Evolutionary conservation across 2,797 vertebrate species (phyloP).

Genomic region (Clarias laeviceps): DNA sequence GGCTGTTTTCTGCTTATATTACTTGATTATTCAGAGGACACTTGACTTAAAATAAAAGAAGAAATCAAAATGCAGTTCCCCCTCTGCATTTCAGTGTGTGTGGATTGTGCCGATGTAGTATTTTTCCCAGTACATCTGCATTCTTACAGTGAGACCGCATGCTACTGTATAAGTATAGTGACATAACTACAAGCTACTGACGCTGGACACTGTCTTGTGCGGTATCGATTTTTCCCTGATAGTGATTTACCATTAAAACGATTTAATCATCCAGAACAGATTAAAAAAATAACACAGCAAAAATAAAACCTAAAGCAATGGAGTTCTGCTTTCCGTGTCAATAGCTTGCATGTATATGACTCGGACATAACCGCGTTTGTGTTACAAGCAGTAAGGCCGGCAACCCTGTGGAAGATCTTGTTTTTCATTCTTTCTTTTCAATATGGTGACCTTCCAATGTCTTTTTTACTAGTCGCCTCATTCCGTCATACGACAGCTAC

Average conservation of each 20-base stretch:
- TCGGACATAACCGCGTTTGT: too few species aligned
- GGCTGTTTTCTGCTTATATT: neutral
- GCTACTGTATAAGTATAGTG: neutral
- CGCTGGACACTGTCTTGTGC: neutral
- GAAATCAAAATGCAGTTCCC: neutral
- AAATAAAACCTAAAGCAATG: constrained; percentile 10
- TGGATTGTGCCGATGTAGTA: neutral
- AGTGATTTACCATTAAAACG: constrained; percentile 11
- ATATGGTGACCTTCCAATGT: neutral
- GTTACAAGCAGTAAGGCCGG: neutral
- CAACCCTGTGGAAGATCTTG: neutral
- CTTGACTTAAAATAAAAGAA: neutral
- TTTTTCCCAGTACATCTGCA: neutral
- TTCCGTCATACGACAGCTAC: neutral
- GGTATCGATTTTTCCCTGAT: constrained; percentile 3
- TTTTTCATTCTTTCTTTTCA: neutral
- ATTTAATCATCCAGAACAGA: constrained; percentile 29
- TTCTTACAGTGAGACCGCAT: neutral
- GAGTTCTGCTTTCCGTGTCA: neutral
- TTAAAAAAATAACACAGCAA: neutral
- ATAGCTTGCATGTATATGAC: neutral
- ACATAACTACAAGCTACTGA: neutral
- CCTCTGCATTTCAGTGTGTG: neutral
- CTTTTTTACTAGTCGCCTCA: neutral
- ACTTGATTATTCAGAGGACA: neutral